Evolutionary conservation across 2,888 invertebrate species (phyloP), one percentile per base, ranked within the genome.

Genomic region (Caenorhabditis sinica): DNA sequence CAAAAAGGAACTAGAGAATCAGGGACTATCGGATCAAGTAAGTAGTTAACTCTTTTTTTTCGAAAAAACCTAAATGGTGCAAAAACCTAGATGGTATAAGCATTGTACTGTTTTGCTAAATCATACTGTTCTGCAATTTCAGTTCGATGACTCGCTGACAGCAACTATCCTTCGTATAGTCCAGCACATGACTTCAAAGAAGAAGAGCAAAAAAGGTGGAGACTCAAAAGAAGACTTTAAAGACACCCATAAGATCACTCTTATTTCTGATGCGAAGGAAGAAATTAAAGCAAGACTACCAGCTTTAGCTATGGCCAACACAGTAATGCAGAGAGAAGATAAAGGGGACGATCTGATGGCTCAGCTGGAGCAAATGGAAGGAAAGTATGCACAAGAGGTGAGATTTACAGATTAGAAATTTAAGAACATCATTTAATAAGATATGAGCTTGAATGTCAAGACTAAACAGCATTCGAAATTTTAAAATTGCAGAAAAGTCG

Each of bases 151-250:
- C 93, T 98, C 98, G 0, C 96, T 99, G 90, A 95, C 96, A 89
- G 95, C 96, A 1, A 99, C 97, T 93, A 94, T 99, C 45, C 94
- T 98, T 36, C 95, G 98, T 76, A 96, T 99, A 72, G 98, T 99
- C 86, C 96, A 97, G 91, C 96, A 97, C 91, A 98, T 98, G 98
- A 83, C 89, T 23, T 33, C 80, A 20, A 85, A 83, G 82, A 89
- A 86, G 53, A 87, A 79, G 92, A 89, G 79, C 71, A 86, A 75
- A 92, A 93, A 93, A 28, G 86, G 93, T 56, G 69, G 36, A 40
- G 93, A 93, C 77, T 79, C 65, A 0, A 72, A 79, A 43, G 93
- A 92, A 82, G 92, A 93, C 28, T 63, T 76, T 1, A 77, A 82
- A 20, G 85, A 88, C 28, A 71, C 82, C 1, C 84, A 87, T 49